Percentiles rank a stretch among this genome's conserved stretches.
Evolutionary conservation across 2,888 invertebrate species (phyloP).

Genomic region (Perizoma affinitatum): DNA sequence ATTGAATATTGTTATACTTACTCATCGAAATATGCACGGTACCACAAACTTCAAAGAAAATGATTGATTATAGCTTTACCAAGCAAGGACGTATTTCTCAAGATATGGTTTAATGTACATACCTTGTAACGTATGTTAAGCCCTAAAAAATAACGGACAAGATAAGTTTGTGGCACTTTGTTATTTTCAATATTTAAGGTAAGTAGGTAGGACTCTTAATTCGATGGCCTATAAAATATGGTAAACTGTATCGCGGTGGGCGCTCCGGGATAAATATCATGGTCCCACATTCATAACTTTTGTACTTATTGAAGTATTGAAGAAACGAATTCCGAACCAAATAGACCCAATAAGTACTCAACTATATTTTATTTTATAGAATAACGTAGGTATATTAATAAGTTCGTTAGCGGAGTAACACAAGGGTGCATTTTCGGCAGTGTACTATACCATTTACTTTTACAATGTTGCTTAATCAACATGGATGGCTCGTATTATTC

Average conservation of each 20-base stretch:
- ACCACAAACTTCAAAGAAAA: conserved; percentile 6
- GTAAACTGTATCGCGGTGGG: conserved; percentile 34
- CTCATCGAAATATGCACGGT: conserved; percentile 19
- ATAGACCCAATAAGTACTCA: conserved; percentile 5
- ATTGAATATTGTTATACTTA: conserved; percentile 4
- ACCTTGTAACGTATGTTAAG: too few relatives aligned
- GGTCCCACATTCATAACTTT: conserved; percentile 36
- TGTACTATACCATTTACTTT: conserved; percentile 1
- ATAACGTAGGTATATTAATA: too few relatives aligned
- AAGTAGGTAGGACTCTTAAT: conserved; percentile 7
- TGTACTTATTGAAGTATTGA: conserved; percentile 33
- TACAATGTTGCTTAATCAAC: too few relatives aligned
- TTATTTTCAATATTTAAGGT: neutral
- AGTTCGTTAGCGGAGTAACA: neutral
- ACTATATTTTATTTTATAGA: too few relatives aligned
- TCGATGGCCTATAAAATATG: conserved; percentile 28
- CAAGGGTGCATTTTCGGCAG: conserved; percentile 5
- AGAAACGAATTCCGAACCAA: conserved; percentile 28
- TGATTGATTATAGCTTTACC: too few relatives aligned
- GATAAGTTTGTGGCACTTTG: conserved; percentile 6
- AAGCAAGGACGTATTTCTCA: too few relatives aligned
- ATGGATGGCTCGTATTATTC: too few relatives aligned
- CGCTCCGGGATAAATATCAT: conserved; percentile 30
- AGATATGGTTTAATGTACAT: too few relatives aligned
- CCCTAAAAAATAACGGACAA: neutral